Base-by-base conservation (phyloP, 2,113 vertebrate genomes). In the Planiliza haematocheilus region DNA sequence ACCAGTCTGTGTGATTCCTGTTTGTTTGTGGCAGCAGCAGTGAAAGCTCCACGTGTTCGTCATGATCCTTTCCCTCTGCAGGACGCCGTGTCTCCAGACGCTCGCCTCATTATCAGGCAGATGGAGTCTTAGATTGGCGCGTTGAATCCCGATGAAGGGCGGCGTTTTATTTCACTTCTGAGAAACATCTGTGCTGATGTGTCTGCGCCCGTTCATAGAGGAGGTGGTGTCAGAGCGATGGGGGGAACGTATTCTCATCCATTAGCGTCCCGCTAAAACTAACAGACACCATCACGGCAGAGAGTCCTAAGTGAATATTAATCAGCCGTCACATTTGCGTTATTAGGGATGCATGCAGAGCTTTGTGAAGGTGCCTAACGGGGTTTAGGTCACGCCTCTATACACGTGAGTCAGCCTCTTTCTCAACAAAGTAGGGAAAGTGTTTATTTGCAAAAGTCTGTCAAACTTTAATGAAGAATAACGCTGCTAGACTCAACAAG, bases 91-190 rank as follows among this genome's bases (percentile, higher is more conserved):
- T 10, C 52, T 68, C 56, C 21, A 49, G 36, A 10, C 17, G 1
- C 49, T 57, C 18, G 10, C 18, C 46, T 41, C 36, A 58, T 63
- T 42, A 63, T 14, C 69, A 30, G 45, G 46, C 8, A 82, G 62
- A 82, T 67, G 74, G 63, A 62, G 56, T 24, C 60, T 39, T 30
- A n/a, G 20, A 17, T 9, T n/a, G 4, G 38, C 30, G 11, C 53
- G 24, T 4, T 60, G 38, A 59, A 48, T 75, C 61, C 62, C 61
- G 66, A 78, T 60, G 39, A 63, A 50, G 46, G 69, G 46, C 69
- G 5, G 17, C 10, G 21, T 3, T 11, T 52, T 38, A 43, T 39
- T 42, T 66, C 42, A 20, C 59, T 17, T 65, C 48, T 53, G 65
- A 72, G 57, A 57, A 63, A 34, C 10, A 24, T 14, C 37, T 38